Evolutionary conservation across 2,797 vertebrate genomes (phyloP).

Genomic region (Dendrocincla tyrannina): DNA sequence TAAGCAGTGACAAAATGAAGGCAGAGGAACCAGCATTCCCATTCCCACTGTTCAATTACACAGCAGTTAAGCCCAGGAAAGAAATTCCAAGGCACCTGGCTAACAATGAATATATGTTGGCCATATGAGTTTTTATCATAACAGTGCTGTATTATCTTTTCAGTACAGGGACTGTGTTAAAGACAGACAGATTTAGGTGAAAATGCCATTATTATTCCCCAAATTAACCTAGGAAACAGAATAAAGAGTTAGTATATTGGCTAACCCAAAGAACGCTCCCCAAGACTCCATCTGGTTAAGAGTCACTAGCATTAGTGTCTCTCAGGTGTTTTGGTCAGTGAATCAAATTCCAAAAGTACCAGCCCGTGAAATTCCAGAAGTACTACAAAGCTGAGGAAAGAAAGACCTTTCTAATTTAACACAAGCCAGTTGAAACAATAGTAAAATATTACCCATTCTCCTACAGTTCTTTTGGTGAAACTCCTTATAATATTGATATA

Average conservation of each 20-base stretch:
- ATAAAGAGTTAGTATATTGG: background rate
- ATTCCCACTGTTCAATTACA: background rate
- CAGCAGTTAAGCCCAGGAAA: background rate
- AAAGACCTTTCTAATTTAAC: background rate
- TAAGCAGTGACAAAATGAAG: slow-evolving; percentile 9
- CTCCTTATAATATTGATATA: background rate
- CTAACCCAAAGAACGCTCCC: background rate
- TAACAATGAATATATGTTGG: background rate
- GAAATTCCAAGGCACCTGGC: background rate
- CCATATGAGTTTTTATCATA: background rate
- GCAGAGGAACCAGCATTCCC: background rate
- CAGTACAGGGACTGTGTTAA: background rate
- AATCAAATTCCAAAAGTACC: background rate
- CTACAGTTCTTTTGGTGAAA: background rate
- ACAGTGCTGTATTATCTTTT: background rate
- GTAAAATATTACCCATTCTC: background rate
- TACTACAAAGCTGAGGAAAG: background rate
- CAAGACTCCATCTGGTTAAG: background rate
- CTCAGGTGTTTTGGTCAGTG: background rate
- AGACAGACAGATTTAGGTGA: background rate
- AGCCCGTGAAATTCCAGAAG: background rate
- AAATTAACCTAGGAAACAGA: background rate
- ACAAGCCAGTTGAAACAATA: background rate
- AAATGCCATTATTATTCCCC: background rate
- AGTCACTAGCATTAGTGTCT: background rate